Conservation (phyloP, 2,797 vertebrate genomes). For the Coracias cyanogaster region DNA sequence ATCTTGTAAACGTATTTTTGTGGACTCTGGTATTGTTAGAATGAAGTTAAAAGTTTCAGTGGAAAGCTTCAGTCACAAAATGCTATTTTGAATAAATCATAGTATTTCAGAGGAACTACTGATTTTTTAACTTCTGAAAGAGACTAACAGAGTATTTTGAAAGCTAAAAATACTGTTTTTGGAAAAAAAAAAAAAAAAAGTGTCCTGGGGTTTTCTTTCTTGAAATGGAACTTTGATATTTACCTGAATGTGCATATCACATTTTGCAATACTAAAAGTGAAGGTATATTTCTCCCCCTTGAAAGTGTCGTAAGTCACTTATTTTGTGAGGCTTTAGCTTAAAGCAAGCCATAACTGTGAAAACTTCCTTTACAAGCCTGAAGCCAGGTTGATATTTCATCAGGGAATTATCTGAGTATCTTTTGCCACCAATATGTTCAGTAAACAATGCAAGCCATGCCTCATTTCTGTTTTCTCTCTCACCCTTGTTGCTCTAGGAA, state of each 20-base stretch:
- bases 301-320: neutral
- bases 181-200: neutral
- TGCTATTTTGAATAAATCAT: neutral
- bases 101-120: neutral
- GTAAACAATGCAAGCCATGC: neutral
- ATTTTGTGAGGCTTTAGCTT: neutral
- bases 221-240: neutral
- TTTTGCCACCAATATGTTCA: neutral
- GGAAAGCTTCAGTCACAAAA: neutral
- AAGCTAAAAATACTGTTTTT: neutral
- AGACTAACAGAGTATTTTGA: neutral
- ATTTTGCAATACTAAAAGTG: neutral
- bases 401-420: neutral
- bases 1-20: neutral
- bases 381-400: neutral
- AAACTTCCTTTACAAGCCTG: neutral
- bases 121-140: neutral
- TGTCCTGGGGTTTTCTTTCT: neutral
- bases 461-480: neutral
- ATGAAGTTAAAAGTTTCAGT: neutral
- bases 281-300: neutral
- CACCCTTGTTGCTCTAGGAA: neutral
- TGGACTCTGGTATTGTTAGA: neutral
- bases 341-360: neutral
- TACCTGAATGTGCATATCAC: neutral